These are phyloP conservation scores for Nomada ruficornis DNA, from an alignment of 2,888 invertebrate species.

Conservation along the genomic window DNA sequence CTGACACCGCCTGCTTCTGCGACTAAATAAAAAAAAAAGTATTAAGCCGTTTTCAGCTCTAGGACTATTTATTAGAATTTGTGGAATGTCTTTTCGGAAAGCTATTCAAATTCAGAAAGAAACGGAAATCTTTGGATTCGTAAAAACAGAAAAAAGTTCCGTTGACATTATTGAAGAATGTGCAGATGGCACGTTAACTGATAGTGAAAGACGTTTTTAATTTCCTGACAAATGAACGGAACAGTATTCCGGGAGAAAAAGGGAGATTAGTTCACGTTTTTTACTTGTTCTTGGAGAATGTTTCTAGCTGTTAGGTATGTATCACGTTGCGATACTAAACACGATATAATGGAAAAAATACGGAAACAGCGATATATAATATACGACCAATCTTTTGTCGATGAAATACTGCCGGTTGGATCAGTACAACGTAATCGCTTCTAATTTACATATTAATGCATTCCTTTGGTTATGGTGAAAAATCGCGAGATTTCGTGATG, in stretches of 20 bases:
- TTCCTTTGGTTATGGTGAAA: slow-evolving; percentile 38
- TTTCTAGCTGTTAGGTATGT: background rate
- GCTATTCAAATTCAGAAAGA: too few relatives aligned
- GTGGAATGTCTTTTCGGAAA: too few relatives aligned
- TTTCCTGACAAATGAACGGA: background rate
- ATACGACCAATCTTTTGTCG: slow-evolving; percentile 29
- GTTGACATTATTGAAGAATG: background rate
- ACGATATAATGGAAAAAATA: slow-evolving; percentile 16
- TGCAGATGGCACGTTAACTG: background rate
- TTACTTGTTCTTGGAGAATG: background rate
- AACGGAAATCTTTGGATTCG: too few relatives aligned
- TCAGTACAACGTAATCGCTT: slow-evolving; percentile 41
- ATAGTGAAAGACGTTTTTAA: background rate
- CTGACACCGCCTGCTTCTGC: background rate
- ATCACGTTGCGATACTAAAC: background rate
- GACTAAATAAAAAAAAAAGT: background rate
- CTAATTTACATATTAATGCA: slow-evolving; percentile 53
- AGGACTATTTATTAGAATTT: too few relatives aligned
- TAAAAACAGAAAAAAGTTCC: too few relatives aligned
- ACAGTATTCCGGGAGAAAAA: slow-evolving; percentile 1
- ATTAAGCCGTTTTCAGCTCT: too few relatives aligned
- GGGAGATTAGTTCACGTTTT: slow-evolving; percentile 30
- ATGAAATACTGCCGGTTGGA: slow-evolving; percentile 40
- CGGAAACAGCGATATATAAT: slow-evolving; percentile 45
- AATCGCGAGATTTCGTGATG: slow-evolving; percentile 26